A percentile compares a stretch with the other conserved stretches of the same genome.
These are phyloP conservation scores for Lota lota DNA, from an alignment of 2,113 vertebrate genomes.

Conservation along the genomic window DNA sequence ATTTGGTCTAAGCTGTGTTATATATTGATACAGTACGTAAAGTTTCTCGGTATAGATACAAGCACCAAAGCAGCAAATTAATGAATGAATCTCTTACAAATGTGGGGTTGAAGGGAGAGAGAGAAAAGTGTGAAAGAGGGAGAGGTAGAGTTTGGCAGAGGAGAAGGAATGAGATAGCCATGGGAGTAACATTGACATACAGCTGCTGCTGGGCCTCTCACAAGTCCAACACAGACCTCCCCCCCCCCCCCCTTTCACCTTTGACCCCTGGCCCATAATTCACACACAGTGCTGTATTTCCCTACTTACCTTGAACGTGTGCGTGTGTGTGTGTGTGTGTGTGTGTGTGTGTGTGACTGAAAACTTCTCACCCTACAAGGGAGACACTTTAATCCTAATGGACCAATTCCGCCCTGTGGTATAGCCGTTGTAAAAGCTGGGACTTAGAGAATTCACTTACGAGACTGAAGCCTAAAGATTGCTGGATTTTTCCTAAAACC, in stretches of 20 bases:
- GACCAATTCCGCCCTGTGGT: constrained; percentile 30
- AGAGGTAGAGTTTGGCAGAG: constrained; percentile 8
- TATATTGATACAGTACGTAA: not conserved
- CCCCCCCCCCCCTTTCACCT: constrained; percentile 37
- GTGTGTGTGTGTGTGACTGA: not conserved
- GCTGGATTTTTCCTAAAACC: constrained; percentile 4
- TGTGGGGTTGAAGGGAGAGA: not conserved
- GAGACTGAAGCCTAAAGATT: constrained; percentile 20
- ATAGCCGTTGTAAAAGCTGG: constrained; percentile 24
- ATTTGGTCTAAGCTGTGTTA: constrained; percentile 19
- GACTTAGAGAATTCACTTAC: constrained; percentile 23
- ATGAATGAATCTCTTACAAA: too few species aligned
- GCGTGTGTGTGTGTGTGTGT: constrained; percentile 11
- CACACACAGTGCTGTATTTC: constrained; percentile 9
- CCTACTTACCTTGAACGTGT: not conserved
- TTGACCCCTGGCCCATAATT: constrained; percentile 41
- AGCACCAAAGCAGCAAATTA: not conserved
- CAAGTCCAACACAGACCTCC: constrained; percentile 1
- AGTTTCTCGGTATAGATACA: constrained; percentile 9
- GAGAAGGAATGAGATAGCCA: not conserved
- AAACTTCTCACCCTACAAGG: not conserved
- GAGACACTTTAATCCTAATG: constrained; percentile 11
- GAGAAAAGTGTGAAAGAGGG: constrained; percentile 10
- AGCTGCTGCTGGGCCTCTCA: constrained; percentile 29
- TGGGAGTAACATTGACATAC: constrained; percentile 18